These are phyloP conservation scores for Apamea anceps DNA, from an alignment of 2,888 invertebrate species.

Conservation along the genomic window DNA sequence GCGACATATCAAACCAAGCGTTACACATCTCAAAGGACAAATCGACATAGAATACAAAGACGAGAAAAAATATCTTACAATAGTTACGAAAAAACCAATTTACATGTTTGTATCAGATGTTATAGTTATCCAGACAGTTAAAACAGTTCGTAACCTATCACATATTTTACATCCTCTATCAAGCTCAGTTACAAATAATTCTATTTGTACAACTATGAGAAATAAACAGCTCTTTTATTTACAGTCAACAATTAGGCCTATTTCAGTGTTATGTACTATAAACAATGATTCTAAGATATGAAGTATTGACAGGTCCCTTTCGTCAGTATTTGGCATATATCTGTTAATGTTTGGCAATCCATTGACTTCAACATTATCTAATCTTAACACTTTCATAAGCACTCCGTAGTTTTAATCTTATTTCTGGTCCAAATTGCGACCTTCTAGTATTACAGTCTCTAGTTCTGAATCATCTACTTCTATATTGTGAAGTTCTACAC, in stretches of 20 bases:
- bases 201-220: constrained; percentile 80
- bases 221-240: constrained; percentile 78
- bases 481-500: constrained; percentile 61
- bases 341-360: constrained; percentile 81
- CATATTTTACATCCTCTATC: constrained; percentile 70
- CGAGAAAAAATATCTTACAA: constrained; percentile 71
- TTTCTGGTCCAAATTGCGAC: constrained; percentile 48
- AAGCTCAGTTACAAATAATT: constrained; percentile 77
- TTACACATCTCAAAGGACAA: constrained; percentile 65
- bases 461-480: constrained; percentile 56
- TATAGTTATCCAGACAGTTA: constrained; percentile 76
- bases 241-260: constrained; percentile 69
- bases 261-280: constrained; percentile 62
- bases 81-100: constrained; percentile 71
- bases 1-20: constrained; percentile 70
- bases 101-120: constrained; percentile 67
- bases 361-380: constrained; percentile 60
- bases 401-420: constrained; percentile 47
- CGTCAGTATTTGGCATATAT: constrained; percentile 84
- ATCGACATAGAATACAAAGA: constrained; percentile 71
- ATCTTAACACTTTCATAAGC: constrained; percentile 57
- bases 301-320: constrained; percentile 86
- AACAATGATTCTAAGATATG: constrained; percentile 85
- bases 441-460: constrained; percentile 59
- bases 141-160: constrained; percentile 73